Evolutionary conservation across 2,797 vertebrate genomes (phyloP), one percentile per base, ranked within the genome.

Genomic region (Enteromius afrohamiltoni): DNA sequence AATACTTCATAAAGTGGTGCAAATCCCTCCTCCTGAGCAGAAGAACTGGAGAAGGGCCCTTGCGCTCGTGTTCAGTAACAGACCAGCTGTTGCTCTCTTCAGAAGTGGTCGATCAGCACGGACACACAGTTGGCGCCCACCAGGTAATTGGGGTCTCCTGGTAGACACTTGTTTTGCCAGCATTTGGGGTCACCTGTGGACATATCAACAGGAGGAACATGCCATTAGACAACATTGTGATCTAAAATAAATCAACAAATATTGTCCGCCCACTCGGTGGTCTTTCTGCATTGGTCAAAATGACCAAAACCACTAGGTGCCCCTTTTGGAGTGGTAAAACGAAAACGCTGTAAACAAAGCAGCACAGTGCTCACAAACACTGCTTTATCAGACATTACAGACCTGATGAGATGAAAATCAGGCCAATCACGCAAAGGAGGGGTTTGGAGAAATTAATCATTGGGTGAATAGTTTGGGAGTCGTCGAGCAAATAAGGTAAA

Each of bases 81-180:
- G 94, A 92, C 95, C 95, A 95, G 95, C 95, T 97, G 95, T 95
- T 84, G 93, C 92, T 60, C 95, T 93, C 94, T 94, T 97, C 96
- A 99, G 94, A 99, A 99, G 95, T 99, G 98, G 95, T 99, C 98
- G 90, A 99, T 99, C 92, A 99, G 95, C 92, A 99, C 98, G 88
- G 98, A 99, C 89, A 99, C 98, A 91, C 98, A 99, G 95, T 99
- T 99, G 91, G 98, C 97, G 90, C 98, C 98, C 92, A 99, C 98
- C 93, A 99, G 97, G 93, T 99, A 99, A 96, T 99, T 99, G 84
- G 98, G 97, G 92, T 99, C 98, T 91, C 98, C 98, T 0, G 97
- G 97, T 95, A 99, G 97, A 94, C 96, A 98, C 95, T 99, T 99
- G 95, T 99, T 99, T 94, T 99, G 98, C 98, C 98, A 99, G 90